phyloP scores from a whole-genome alignment of 2,113 vertebrate species.

The Corythornis vintsioides region DNA sequence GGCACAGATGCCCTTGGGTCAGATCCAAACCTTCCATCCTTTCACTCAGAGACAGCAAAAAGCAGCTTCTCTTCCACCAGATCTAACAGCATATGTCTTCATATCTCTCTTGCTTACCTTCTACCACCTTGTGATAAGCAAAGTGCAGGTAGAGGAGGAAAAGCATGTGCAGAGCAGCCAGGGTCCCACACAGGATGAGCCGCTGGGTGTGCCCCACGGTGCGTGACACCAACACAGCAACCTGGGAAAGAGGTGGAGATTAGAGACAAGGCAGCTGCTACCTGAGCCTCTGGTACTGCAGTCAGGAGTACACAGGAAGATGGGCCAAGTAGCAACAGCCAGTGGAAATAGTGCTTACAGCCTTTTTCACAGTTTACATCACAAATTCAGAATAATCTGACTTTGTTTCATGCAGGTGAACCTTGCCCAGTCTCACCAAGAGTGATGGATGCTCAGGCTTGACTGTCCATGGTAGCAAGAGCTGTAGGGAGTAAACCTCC shows the following conservation, averaged over 20 bases:
- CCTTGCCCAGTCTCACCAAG: neutral
- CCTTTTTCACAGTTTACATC: neutral
- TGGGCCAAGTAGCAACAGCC: neutral
- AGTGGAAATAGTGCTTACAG: neutral
- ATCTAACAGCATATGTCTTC: neutral
- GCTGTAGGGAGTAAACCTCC: neutral
- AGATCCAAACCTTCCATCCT: neutral
- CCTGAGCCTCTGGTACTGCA: neutral
- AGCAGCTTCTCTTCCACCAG: neutral
- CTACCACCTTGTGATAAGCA: constrained; percentile 94
- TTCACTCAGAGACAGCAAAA: neutral
- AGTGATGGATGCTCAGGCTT: neutral
- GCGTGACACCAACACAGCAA: constrained; percentile 90
- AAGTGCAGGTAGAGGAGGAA: constrained; percentile 98
- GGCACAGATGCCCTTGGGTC: neutral
- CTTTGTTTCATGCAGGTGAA: neutral
- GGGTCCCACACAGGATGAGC: constrained; percentile 89
- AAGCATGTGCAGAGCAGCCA: constrained; percentile 92
- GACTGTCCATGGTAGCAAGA: neutral
- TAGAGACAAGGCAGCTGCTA: neutral
- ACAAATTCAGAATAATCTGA: neutral
- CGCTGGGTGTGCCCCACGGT: constrained; percentile 93
- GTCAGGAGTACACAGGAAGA: neutral
- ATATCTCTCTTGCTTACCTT: constrained; percentile 80
- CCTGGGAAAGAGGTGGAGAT: constrained; percentile 72